phyloP scores from a whole-genome alignment of 2,888 invertebrate genomes.

The Cheilosia variabilis region DNA sequence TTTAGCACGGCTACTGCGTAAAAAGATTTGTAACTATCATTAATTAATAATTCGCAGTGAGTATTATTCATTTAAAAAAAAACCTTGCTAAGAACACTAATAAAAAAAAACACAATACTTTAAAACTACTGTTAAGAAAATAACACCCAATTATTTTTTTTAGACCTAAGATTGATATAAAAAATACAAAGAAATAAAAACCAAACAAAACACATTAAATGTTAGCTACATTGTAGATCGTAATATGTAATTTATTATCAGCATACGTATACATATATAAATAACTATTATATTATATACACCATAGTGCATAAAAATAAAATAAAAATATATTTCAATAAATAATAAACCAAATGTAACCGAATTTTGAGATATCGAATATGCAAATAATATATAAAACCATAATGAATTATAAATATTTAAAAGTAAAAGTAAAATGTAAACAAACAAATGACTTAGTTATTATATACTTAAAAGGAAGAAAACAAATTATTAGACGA shows the following conservation, averaged over 20 bases:
- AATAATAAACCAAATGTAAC: constrained; percentile 58
- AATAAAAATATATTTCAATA: constrained; percentile 48
- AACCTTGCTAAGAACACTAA: constrained; percentile 1
- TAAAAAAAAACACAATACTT: constrained; percentile 6
- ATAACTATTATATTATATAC: constrained; percentile 57
- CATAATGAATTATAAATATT: constrained; percentile 69
- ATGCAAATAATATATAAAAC: constrained; percentile 67
- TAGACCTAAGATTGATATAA: constrained; percentile 32
- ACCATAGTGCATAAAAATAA: constrained; percentile 42
- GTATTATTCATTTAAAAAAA: constrained; percentile 37
- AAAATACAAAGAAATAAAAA: constrained; percentile 39
- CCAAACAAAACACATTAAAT: constrained; percentile 65
- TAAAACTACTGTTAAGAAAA: constrained; percentile 32
- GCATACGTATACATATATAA: constrained; percentile 71
- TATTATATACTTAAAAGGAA: constrained; percentile 64
- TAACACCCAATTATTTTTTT: constrained; percentile 17
- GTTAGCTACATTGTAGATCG: constrained; percentile 74
- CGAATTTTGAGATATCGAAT: constrained; percentile 75
- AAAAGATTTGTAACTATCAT: constrained; percentile 1
- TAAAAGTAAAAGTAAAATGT: constrained; percentile 57
- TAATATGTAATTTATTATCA: constrained; percentile 75
- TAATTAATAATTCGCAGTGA: constrained; percentile 43
- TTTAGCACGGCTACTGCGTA: constrained; percentile 19
- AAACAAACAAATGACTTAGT: constrained; percentile 57
- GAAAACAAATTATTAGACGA: constrained; percentile 61